A percentile compares a stretch with the other conserved stretches of the same genome.
phyloP scores from a whole-genome alignment of 1,140 invertebrate genomes.

The Cyrtorhinus lividipennis region DNA sequence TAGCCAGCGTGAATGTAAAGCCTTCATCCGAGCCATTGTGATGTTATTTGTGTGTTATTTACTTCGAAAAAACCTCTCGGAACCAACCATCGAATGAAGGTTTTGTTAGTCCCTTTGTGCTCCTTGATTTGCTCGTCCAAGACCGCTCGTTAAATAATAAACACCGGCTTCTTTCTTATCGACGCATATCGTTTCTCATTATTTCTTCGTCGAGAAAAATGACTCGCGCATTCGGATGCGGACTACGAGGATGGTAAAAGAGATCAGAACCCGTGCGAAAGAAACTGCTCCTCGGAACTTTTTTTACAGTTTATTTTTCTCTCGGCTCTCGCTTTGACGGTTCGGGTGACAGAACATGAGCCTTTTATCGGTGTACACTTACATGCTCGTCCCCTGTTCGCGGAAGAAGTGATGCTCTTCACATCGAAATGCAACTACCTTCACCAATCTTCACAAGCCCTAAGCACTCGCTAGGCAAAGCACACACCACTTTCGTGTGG shows the following conservation, averaged over 20 bases:
- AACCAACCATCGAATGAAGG: neutral
- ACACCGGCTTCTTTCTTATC: too few species aligned
- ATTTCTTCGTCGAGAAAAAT: too few species aligned
- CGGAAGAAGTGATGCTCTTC: neutral
- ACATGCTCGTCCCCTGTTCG: neutral
- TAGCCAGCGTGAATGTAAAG: too few species aligned
- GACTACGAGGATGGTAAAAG: too few species aligned
- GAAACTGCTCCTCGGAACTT: neutral
- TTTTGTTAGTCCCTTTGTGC: neutral
- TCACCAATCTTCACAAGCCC: neutral
- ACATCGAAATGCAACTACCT: neutral
- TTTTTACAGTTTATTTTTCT: neutral
- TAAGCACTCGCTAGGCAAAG: conserved; percentile 1
- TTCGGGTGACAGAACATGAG: too few species aligned
- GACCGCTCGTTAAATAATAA: too few species aligned
- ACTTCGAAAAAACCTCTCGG: neutral
- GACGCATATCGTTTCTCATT: too few species aligned
- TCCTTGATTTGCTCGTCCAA: neutral
- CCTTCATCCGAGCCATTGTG: too few species aligned
- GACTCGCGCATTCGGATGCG: too few species aligned
- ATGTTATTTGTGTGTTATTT: too few species aligned
- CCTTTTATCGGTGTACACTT: too few species aligned
- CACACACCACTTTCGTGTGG: neutral
- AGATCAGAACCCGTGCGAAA: neutral
- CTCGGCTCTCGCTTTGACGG: too few species aligned